Conservation (phyloP, 30 jellyfish, hydroid and myxozoan genomes). For the Haliclystus octoradiatus region DNA sequence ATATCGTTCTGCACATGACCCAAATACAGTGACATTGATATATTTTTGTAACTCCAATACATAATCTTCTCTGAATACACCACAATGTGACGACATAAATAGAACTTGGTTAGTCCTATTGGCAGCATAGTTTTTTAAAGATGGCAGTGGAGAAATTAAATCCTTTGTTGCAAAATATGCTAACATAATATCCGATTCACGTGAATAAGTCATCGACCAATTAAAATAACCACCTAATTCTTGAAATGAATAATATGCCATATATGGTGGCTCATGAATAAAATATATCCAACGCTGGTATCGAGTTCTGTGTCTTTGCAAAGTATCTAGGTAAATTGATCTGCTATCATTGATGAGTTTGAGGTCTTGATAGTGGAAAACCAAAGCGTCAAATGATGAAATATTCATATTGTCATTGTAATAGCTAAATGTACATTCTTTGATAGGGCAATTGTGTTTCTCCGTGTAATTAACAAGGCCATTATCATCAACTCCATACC, state of each 20-base stretch:
- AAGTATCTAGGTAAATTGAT: slow-evolving; percentile 26
- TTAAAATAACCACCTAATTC: slow-evolving; percentile 58
- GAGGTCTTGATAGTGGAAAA: slow-evolving; percentile 84
- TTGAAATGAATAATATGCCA: slow-evolving; percentile 37
- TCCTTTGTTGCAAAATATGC: slow-evolving; percentile 53
- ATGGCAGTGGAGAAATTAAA: no score
- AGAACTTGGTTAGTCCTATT: slow-evolving; percentile 55
- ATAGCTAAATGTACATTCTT: slow-evolving; percentile 62
- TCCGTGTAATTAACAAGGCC: slow-evolving; percentile 33
- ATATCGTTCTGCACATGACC: slow-evolving; percentile 56
- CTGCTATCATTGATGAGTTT: slow-evolving; percentile 30
- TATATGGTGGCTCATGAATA: slow-evolving; percentile 84
- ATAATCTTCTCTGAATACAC: no score
- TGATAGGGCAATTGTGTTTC: slow-evolving; percentile 32
- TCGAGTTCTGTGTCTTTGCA: slow-evolving; percentile 31
- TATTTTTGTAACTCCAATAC: no score
- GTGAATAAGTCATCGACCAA: slow-evolving; percentile 92
- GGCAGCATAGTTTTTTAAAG: slow-evolving; percentile 46
- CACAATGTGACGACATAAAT: slow-evolving; percentile 95
- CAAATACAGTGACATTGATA: slow-evolving; percentile 85
- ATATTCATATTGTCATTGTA: slow-evolving; percentile 26
- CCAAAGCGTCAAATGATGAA: slow-evolving; percentile 83
- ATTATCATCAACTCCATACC: slow-evolving; percentile 54
- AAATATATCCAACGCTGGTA: slow-evolving; percentile 75
- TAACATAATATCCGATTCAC: slow-evolving; percentile 57